Evolutionary conservation across 64 coral and sea anemone species (phyloP).

Genomic region (Cladopsammia gracilis): DNA sequence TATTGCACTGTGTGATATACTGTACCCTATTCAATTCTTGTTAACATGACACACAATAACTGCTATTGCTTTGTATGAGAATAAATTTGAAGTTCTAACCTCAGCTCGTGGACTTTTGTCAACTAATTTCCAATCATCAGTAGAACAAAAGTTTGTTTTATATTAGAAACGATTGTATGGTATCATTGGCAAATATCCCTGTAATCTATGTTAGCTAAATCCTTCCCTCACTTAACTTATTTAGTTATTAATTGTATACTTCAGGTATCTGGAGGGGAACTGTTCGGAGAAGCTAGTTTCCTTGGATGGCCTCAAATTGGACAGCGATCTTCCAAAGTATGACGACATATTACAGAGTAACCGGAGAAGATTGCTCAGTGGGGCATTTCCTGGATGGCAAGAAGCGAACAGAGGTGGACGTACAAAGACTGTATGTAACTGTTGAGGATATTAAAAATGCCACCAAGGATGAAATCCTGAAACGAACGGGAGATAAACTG

Average conservation of each 20-base stretch:
- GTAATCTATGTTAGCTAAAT: neutral
- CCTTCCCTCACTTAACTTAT: neutral
- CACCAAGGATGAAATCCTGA: too few species aligned
- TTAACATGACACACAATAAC: neutral
- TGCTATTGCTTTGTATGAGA: neutral
- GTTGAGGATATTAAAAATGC: too few species aligned
- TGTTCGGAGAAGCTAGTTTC: neutral
- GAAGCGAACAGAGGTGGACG: conserved; percentile 1
- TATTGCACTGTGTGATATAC: too few species aligned
- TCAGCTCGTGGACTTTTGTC: neutral
- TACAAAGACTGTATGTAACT: conserved; percentile 33
- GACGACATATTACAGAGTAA: too few species aligned
- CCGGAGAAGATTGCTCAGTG: too few species aligned
- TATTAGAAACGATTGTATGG: neutral
- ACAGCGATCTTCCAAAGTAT: too few species aligned
- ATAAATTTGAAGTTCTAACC: neutral
- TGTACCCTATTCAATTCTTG: neutral
- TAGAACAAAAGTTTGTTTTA: neutral
- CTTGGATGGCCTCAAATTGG: too few species aligned
- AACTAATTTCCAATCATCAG: neutral
- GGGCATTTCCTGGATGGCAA: too few species aligned
- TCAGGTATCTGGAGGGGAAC: neutral
- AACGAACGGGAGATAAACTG: neutral
- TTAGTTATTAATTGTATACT: neutral
- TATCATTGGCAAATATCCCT: neutral